Conservation (phyloP, 2,113 vertebrate species). For the Eudyptes chrysolophus region DNA sequence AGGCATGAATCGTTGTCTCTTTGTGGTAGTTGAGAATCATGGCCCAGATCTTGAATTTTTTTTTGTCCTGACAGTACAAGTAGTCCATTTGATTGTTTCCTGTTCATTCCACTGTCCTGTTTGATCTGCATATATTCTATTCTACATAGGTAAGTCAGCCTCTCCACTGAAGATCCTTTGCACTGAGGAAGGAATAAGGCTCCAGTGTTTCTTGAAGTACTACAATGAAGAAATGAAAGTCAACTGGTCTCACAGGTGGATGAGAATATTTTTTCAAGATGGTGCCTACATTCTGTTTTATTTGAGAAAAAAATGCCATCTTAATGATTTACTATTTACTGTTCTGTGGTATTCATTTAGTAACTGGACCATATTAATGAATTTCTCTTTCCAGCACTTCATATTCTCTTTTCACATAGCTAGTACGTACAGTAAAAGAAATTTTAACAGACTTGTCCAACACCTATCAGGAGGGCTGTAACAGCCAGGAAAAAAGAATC, state of each 20-base stretch:
- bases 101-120: neutral
- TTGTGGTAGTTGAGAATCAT: neutral
- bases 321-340: neutral
- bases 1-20: neutral
- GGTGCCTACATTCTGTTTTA: neutral
- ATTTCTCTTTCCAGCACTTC: neutral
- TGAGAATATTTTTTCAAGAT: neutral
- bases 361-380: neutral
- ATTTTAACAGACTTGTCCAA: neutral
- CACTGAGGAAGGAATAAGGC: constrained; percentile 92
- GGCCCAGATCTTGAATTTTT: neutral
- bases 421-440: neutral
- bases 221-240: constrained; percentile 94
- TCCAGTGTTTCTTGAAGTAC: constrained; percentile 94
- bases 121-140: neutral
- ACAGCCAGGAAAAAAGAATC: neutral
- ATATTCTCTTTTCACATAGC: neutral
- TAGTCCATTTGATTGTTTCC: neutral
- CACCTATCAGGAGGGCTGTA: neutral
- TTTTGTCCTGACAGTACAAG: neutral
- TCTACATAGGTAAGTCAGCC: constrained; percentile 82
- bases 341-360: neutral
- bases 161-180: constrained; percentile 88
- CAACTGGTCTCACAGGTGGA: constrained; percentile 89
- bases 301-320: neutral